A percentile compares a stretch with the other conserved stretches of the same genome.
Conservation (phyloP, 2,113 vertebrate species). For the Xiphophorus couchianus region DNA sequence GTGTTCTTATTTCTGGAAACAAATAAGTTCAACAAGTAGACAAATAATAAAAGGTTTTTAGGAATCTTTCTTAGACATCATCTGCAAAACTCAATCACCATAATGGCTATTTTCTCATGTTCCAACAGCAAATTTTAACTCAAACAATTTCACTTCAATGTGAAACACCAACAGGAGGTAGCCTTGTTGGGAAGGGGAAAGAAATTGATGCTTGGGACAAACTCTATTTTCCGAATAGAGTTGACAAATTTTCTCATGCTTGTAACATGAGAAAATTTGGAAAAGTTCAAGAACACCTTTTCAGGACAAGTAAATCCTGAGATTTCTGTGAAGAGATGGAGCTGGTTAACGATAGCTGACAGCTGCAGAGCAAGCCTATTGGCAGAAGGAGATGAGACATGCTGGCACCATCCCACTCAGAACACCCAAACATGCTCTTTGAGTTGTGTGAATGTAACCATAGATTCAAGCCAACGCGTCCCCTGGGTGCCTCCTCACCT, state of each 20-base stretch:
- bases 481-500: conserved; percentile 70
- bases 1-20: too few species aligned
- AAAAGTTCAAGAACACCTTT: background rate
- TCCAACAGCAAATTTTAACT: too few species aligned
- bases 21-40: too few species aligned
- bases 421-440: conserved; percentile 48
- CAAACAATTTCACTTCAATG: background rate
- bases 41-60: too few species aligned
- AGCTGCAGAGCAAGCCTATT: conserved; percentile 41
- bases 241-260: background rate
- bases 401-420: conserved; percentile 64
- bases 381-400: conserved; percentile 65
- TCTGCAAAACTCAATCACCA: background rate
- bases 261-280: background rate
- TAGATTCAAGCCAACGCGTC: conserved; percentile 63
- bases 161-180: background rate
- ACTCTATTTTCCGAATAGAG: too few species aligned
- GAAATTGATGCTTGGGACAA: background rate
- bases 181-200: background rate
- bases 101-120: background rate
- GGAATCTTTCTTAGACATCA: background rate
- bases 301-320: background rate
- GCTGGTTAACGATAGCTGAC: conserved; percentile 9
- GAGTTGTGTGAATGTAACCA: conserved; percentile 62
- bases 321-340: background rate